phyloP scores from a whole-genome alignment of 2,888 invertebrate genomes.

The Callimorpha dominula region DNA sequence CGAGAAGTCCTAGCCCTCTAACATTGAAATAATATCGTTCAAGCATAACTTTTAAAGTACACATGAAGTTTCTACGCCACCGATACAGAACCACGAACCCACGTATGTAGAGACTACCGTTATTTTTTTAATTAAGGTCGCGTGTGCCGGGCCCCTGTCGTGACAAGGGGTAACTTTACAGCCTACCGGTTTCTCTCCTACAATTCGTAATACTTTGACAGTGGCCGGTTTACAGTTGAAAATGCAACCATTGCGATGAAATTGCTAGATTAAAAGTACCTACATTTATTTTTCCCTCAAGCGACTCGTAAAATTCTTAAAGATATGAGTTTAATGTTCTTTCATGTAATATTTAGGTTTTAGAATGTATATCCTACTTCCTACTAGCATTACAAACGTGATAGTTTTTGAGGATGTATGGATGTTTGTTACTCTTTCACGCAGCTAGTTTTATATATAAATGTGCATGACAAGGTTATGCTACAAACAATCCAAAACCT shows the following conservation, averaged over 20 bases:
- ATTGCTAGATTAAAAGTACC: constrained; percentile 30
- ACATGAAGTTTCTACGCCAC: not conserved
- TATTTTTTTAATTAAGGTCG: constrained; percentile 56
- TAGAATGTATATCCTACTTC: too few relatives aligned
- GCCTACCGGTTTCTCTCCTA: constrained; percentile 42
- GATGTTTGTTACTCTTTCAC: too few relatives aligned
- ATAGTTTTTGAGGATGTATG: too few relatives aligned
- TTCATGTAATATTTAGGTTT: not conserved
- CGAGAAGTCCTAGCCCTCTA: too few relatives aligned
- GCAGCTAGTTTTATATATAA: too few relatives aligned
- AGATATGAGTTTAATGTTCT: not conserved
- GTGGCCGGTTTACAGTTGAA: constrained; percentile 38
- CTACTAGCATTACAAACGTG: too few relatives aligned
- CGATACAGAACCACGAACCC: constrained; percentile 37
- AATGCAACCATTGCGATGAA: constrained; percentile 46
- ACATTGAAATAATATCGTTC: not conserved
- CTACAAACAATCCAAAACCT: too few relatives aligned
- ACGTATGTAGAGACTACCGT: constrained; percentile 23
- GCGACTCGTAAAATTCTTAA: constrained; percentile 26
- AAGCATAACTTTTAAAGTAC: not conserved
- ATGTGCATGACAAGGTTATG: too few relatives aligned
- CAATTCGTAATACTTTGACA: constrained; percentile 55
- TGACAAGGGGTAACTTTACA: constrained; percentile 56
- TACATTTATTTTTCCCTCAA: constrained; percentile 25
- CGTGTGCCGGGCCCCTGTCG: constrained; percentile 52